Evolutionary conservation across 2,797 vertebrate genomes (phyloP).

Genomic region (Merluccius polli): DNA sequence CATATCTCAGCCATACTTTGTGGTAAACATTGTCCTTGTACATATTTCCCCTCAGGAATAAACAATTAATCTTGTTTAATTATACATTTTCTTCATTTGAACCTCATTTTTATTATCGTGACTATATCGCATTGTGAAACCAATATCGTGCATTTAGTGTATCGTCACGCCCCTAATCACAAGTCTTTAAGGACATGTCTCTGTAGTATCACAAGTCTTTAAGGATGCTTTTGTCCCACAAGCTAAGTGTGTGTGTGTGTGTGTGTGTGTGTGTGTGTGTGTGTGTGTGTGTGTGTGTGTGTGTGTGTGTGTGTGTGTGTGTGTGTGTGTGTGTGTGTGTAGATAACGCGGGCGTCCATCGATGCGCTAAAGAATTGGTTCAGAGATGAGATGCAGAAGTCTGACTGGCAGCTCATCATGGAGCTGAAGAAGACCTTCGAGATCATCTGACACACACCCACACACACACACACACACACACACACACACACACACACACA

Average conservation of each 20-base stretch:
- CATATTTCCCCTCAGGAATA: no score
- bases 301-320: conserved; percentile 6
- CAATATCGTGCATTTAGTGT: no score
- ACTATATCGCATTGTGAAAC: no score
- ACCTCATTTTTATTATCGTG: no score
- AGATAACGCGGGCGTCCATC: conserved; percentile 95
- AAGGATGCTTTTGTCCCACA: no score
- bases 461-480: conserved; percentile 15
- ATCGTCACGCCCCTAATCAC: no score
- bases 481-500: conserved; percentile 18
- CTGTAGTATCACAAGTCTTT: no score
- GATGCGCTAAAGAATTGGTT: conserved; percentile 99
- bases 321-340: conserved; percentile 31
- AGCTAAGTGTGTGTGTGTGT: background rate
- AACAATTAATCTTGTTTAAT: no score
- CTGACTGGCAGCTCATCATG: conserved; percentile 98
- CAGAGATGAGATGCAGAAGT: conserved; percentile 95
- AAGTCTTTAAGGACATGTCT: no score
- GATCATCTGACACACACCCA: conserved; percentile 83
- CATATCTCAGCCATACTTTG: no score
- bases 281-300: conserved; percentile 10
- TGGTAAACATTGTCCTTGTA: no score
- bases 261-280: background rate
- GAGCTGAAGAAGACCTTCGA: conserved; percentile 99
- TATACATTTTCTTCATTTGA: no score